Evolutionary conservation across 1,140 invertebrate genomes (phyloP).

Genomic region (Leptinotarsa texana): DNA sequence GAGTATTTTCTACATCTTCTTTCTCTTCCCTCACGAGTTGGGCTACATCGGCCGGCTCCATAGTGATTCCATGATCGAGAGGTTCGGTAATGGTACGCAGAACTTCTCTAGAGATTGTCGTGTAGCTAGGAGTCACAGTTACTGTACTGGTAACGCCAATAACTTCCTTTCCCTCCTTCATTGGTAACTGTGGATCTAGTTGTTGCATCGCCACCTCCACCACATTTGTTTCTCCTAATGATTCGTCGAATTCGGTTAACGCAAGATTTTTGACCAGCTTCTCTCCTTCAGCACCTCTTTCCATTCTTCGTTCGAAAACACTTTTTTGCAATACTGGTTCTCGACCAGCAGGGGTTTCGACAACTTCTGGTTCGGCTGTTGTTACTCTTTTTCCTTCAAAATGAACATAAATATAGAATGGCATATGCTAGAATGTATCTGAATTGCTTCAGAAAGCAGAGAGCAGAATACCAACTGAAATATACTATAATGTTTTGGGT

Average conservation of each 20-base stretch:
- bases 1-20: slow-evolving; percentile 45
- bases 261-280: slow-evolving; percentile 31
- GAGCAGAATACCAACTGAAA: no score
- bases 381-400: background rate
- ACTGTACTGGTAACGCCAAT: slow-evolving; percentile 33
- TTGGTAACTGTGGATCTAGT: slow-evolving; percentile 24
- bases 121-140: slow-evolving; percentile 34
- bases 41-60: slow-evolving; percentile 30
- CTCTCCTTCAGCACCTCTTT: slow-evolving; percentile 27
- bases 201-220: slow-evolving; percentile 35
- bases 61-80: background rate
- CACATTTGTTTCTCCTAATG: background rate
- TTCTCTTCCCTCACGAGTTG: slow-evolving; percentile 43
- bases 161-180: slow-evolving; percentile 28
- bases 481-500: no score
- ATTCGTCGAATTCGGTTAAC: slow-evolving; percentile 30
- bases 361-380: background rate
- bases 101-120: slow-evolving; percentile 31
- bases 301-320: slow-evolving; percentile 31
- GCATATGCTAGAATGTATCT: no score
- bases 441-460: no score
- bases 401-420: background rate
- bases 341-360: slow-evolving; percentile 21
- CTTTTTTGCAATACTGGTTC: slow-evolving; percentile 35
- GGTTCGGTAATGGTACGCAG: slow-evolving; percentile 25